Evolutionary conservation across 37 sponge, comb jelly and placozoan species (phyloP).

Genomic region (Crambe crambe): DNA sequence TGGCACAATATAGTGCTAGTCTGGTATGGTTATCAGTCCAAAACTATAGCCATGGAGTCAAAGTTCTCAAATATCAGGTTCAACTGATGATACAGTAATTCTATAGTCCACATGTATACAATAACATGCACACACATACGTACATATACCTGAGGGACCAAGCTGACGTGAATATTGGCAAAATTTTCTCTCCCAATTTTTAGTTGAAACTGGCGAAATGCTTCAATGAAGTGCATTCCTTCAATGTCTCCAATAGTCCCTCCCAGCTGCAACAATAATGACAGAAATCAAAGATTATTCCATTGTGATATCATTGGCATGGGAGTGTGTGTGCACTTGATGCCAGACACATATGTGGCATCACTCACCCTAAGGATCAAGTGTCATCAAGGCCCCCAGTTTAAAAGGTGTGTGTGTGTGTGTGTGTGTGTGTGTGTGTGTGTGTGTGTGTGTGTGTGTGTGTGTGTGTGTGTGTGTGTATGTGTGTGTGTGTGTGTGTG

Average conservation of each 20-base stretch:
- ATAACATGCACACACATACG: no score
- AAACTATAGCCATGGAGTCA: no score
- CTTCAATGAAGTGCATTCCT: conserved; percentile 97
- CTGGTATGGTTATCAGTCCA: no score
- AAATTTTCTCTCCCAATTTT: conserved; percentile 80
- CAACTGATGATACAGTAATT: no score
- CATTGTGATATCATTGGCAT: background rate
- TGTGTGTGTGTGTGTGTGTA: background rate
- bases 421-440: background rate
- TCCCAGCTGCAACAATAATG: conserved; percentile 76
- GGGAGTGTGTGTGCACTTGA: background rate
- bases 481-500: background rate
- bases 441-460: background rate
- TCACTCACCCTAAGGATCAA: no score
- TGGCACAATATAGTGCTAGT: no score
- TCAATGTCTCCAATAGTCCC: conserved; percentile 99
- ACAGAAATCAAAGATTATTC: background rate
- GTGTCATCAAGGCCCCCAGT: background rate
- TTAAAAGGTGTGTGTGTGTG: background rate
- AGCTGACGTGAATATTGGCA: conserved; percentile 88
- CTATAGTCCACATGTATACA: no score
- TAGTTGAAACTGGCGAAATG: conserved; percentile 97
- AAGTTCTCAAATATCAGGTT: no score
- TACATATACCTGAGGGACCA: conserved; percentile 84
- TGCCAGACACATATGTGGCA: no score